Conservation (phyloP, 2,888 invertebrate species). For the Apeira syringaria region DNA sequence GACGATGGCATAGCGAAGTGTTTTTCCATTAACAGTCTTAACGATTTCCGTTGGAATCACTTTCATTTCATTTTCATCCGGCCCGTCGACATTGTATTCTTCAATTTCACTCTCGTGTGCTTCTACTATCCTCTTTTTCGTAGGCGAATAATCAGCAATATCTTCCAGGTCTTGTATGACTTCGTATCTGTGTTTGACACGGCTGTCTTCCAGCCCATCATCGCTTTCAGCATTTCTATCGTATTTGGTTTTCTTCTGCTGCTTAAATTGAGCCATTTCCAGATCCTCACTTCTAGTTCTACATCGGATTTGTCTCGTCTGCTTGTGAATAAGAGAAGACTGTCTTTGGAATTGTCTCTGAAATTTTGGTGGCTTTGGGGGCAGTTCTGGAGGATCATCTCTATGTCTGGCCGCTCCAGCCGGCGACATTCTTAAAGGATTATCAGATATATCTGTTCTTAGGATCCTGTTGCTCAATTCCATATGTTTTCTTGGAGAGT, state of each 20-base stretch:
- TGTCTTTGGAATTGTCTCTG: conserved; percentile 68
- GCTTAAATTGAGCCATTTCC: conserved; percentile 74
- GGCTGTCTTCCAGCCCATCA: conserved; percentile 60
- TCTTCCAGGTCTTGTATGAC: conserved; percentile 78
- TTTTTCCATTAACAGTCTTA: conserved; percentile 86
- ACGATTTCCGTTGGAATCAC: conserved; percentile 84
- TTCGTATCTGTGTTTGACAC: conserved; percentile 76
- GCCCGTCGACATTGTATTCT: conserved; percentile 82
- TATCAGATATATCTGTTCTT: conserved; percentile 76
- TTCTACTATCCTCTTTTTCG: conserved; percentile 75
- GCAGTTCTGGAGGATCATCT: conserved; percentile 71
- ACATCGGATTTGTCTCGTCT: conserved; percentile 60
- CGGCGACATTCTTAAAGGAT: conserved; percentile 67
- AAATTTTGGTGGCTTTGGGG: conserved; percentile 71
- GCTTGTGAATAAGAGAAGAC: conserved; percentile 78
- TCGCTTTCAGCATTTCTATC: conserved; percentile 63
- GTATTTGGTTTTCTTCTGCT: conserved; percentile 48
- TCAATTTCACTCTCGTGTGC: conserved; percentile 69
- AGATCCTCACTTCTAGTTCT: conserved; percentile 70
- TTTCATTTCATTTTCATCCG: conserved; percentile 78
- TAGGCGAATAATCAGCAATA: conserved; percentile 68
- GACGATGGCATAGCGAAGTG: conserved; percentile 82
- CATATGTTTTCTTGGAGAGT: conserved; percentile 64
- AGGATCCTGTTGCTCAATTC: conserved; percentile 65
- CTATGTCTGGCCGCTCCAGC: conserved; percentile 46